Evolutionary conservation across 2,888 invertebrate genomes (phyloP).

Genomic region (Selenia dentaria): DNA sequence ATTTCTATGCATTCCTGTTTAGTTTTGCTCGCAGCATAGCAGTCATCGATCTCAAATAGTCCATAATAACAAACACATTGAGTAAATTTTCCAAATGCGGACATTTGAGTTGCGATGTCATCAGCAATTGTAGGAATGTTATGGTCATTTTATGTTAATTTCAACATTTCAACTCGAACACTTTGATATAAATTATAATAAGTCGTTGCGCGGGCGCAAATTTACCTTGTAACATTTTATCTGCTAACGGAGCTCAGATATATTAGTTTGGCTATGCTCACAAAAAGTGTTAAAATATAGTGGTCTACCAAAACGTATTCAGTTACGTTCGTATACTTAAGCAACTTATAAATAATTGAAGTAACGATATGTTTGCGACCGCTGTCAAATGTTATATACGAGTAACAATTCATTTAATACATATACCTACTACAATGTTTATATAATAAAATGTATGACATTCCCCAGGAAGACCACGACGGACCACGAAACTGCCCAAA

Average conservation of each 20-base stretch:
- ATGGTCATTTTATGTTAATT: slow-evolving; percentile 76
- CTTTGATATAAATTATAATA: slow-evolving; percentile 35
- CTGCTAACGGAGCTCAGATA: slow-evolving; percentile 49
- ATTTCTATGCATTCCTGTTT: no score
- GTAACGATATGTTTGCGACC: no score
- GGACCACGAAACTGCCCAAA: no score
- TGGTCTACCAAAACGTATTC: slow-evolving; percentile 1
- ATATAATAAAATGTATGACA: no score
- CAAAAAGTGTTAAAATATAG: slow-evolving; percentile 23
- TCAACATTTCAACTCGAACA: slow-evolving; percentile 51
- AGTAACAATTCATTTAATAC: no score
- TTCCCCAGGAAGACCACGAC: no score
- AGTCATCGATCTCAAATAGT: slow-evolving; percentile 1
- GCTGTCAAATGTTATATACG: no score
- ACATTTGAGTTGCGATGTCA: slow-evolving; percentile 54
- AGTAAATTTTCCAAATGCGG: slow-evolving; percentile 56
- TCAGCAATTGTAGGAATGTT: slow-evolving; percentile 69
- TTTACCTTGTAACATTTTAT: slow-evolving; percentile 47
- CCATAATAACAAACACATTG: slow-evolving; percentile 37
- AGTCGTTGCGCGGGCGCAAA: slow-evolving; percentile 61
- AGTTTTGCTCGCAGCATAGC: background rate
- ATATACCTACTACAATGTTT: no score
- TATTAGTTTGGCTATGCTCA: slow-evolving; percentile 40
- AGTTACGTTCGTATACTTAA: slow-evolving; percentile 1
- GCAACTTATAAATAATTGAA: no score